Base-by-base conservation (phyloP, 2,797 vertebrate genomes). In the Mastacembelus armatus region DNA sequence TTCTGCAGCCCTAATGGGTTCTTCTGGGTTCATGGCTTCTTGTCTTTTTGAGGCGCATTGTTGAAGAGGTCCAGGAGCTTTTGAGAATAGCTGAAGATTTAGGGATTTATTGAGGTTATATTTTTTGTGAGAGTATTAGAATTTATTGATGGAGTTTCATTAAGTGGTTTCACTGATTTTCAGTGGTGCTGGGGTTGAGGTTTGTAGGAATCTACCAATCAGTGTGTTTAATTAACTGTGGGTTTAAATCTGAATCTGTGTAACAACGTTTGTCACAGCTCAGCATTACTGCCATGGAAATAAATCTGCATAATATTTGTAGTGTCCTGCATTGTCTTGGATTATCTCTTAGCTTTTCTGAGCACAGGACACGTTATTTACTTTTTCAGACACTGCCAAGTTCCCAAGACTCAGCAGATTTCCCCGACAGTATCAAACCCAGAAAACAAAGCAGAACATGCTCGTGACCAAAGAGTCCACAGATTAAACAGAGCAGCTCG, bases 401-500 rank as follows among this genome's bases (percentile, higher is more conserved):
- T 43, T 48, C 4, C 16, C n/a, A 26, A 22, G 10, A 10, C n/a
- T n/a, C n/a, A n/a, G 11, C 15, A 52, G 44, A 52, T n/a, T 36
- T 54, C 48, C 12, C 22, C 9, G 0, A n/a, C 10, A n/a, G n/a
- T n/a, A n/a, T n/a, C 3, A 29, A 42, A 36, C 22, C 12, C 19
- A 33, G 14, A 56, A 61, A 62, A 61, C 45, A 32, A 35, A 56
- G 30, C 7, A n/a, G 6, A 18, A 54, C n/a, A n/a, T n/a, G n/a
- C n/a, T 26, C 1, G 1, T 36, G 58, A 72, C 65, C 63, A 16
- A 24, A 63, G 35, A 58, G 32, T 67, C 44, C 27, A 10, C 40
- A 49, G 22, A 47, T 55, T 38, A 66, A 63, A 32, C n/a, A 1
- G 19, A 48, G 27, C 48, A 35, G 26, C 54, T 71, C 15, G 43